Base-by-base conservation (phyloP, 2,888 invertebrate genomes). In the Erebia ligea region DNA sequence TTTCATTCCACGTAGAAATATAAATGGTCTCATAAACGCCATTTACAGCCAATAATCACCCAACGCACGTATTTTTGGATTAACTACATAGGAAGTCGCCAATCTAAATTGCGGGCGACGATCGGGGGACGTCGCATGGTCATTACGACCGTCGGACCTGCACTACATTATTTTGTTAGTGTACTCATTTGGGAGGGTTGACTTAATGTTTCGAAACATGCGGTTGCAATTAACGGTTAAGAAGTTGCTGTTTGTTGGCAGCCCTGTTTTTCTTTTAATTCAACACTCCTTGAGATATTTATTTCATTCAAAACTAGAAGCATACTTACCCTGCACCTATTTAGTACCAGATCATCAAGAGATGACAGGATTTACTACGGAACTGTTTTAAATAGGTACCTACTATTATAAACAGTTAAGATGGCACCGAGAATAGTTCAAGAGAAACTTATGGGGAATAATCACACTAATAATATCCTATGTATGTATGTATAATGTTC, bases 1-100 rank as follows among this genome's bases (percentile, higher is more conserved):
- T 70, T 72, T 73, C 66, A 75, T 78, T 81, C 78, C 83, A 81
- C 82, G 84, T 83, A 75, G 75, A 80, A 84, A 85, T 86, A 86
- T 83, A 86, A 86, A 86, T 82, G 77, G 77, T 77, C 77, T 79
- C 80, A 77, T 81, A 82, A 86, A 82, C 77, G 84, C 81, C 83
- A 83, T 84, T 85, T 83, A 82, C 81, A 89, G 88, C 88, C 89
- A 86, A 92, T 93, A 92, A 92, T 90, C 89, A 90, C 88, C 86
- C 91, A 79, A 79, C 81, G 83, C 91, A 92, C 91, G 92, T 92
- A 92, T 89, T 89, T 91, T 88, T 84, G 87, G 90, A 92, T 92
- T 91, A 92, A 91, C 91, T 88, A 81, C 84, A 84, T 84, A 85
- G 90, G 89, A 90, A 88, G 88, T 87, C 82, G 85, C 88, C 89